Evolutionary conservation across 2,888 invertebrate species (phyloP), one percentile per base, ranked within the genome.

Genomic region (Oligia latruncula): DNA sequence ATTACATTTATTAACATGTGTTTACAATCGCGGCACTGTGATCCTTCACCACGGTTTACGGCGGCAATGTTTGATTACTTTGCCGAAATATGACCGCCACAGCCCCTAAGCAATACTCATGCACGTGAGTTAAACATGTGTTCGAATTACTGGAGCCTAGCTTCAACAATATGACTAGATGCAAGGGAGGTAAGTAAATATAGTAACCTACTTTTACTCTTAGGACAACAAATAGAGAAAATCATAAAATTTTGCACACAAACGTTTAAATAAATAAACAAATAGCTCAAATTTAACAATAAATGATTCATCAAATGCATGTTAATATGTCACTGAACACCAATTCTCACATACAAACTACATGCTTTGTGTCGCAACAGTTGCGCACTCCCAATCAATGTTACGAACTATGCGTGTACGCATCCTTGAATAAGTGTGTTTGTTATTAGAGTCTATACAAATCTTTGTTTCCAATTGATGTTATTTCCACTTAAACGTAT

Each of bases 351-450:
- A 55, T 46, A 49, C 52, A 58, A 52, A 81, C 46, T 43, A 75
- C 46, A 60, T 70, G 79, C 49, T 72, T 29, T 81, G 73, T 85
- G 75, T 73, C 52, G 67, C 71, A 77, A 86, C 74, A 35, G 74
- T 84, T 81, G 76, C 62, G 67, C 73, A 88, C 68, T 52, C 49
- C 43, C 72, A 68, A 81, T 71, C 72, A 68, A 81, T 71, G 64
- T 58, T 78, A 74, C 58, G 29, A 71, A 71, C 72, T 76, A 74
- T 64, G 66, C 65, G 60, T 80, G 13, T 2, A 64, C 62, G 76
- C 85, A 87, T 89, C 87, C 89, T 87, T 87, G 87, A 84, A 79
- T 84, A 72, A 76, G 70, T 65, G 35, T 23, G 13, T 60, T 46
- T 71, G 20, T 72, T 20, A 58, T 43, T 70, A 75, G 8, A 65